Base-by-base conservation (phyloP, 1,140 invertebrate genomes). In the Tetramorium alpestre region DNA sequence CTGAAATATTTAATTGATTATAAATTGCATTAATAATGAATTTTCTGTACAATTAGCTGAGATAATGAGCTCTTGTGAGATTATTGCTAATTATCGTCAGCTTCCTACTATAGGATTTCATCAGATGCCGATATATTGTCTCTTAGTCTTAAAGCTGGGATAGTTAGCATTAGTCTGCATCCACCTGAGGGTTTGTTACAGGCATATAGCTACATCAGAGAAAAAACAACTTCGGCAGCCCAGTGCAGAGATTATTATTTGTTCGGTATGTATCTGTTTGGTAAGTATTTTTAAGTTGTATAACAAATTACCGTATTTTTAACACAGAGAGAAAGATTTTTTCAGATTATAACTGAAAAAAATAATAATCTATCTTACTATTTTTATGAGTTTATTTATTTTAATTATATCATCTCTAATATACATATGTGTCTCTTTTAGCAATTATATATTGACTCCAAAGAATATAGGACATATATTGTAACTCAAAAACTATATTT, bases 121-220 rank as follows among this genome's bases (percentile, higher is more conserved):
- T 70, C 76, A 65, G 77, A 88, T 76, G 87, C 87, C 69, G 47
- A 41, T 89, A 75, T 65, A 81, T 90, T 88, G 76, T 41, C 69
- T 89, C 73, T 73, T 87, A 60, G 82, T 86, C 80, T 87, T 88
- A 84, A 91, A 93, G 94, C 94, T 95, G 90, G 88, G 91, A 94
- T 94, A 94, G 78, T 95, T 95, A 94, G 94, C 93, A 95, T 81
- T 93, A 93, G 94, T 95, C 94, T 95, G 88, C 91, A 95, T 95
- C 94, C 95, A 96, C 96, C 96, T 97, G 97, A 97, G 96, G 96
- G 96, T 97, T 96, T 97, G 96, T 97, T 97, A 96, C 96, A 97
- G 97, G 96, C 95, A 94, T 93, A 85, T 95, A 95, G 88, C 92
- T 94, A 92, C 92, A 90, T 94, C 94, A 94, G 90, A 90, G 65